phyloP scores from a whole-genome alignment of 2,113 vertebrate species.

The Camelus dromedarius region DNA sequence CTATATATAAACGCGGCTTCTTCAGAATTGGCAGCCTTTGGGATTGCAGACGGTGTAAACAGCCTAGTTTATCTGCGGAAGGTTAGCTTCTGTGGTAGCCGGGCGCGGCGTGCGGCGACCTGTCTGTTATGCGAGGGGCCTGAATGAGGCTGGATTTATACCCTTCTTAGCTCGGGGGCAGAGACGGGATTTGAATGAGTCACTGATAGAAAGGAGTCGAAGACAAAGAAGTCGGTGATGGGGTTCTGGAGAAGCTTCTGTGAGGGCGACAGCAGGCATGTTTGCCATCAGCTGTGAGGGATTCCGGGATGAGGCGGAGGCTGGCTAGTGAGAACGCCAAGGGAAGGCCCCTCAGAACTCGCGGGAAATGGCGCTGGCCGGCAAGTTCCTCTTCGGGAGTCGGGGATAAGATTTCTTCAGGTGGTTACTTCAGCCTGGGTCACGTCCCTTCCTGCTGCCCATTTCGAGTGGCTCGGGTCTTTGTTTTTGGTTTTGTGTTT shows the following conservation, averaged over 20 bases:
- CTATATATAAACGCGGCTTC: not conserved
- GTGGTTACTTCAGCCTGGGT: not conserved
- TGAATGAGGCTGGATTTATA: not conserved
- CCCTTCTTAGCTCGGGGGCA: not conserved
- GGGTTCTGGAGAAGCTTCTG: not conserved
- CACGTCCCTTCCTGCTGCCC: not conserved
- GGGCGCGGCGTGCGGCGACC: not conserved
- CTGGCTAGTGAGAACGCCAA: not conserved
- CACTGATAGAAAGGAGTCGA: not conserved
- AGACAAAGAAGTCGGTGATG: not conserved
- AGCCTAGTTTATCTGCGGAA: not conserved
- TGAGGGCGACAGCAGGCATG: not conserved
- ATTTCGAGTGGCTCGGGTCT: not conserved
- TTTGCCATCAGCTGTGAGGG: not conserved
- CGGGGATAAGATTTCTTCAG: not conserved
- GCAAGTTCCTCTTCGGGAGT: not conserved
- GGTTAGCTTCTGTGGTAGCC: too few relatives aligned
- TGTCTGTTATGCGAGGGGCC: not conserved
- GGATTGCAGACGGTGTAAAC: not conserved
- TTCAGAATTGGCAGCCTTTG: not conserved
- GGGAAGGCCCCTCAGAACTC: not conserved
- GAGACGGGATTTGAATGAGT: not conserved
- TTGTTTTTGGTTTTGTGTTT: not conserved
- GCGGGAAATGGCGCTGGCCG: not conserved
- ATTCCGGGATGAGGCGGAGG: not conserved